phyloP scores from a whole-genome alignment of 1,140 invertebrate species.

The Trigoniulus corallinus region DNA sequence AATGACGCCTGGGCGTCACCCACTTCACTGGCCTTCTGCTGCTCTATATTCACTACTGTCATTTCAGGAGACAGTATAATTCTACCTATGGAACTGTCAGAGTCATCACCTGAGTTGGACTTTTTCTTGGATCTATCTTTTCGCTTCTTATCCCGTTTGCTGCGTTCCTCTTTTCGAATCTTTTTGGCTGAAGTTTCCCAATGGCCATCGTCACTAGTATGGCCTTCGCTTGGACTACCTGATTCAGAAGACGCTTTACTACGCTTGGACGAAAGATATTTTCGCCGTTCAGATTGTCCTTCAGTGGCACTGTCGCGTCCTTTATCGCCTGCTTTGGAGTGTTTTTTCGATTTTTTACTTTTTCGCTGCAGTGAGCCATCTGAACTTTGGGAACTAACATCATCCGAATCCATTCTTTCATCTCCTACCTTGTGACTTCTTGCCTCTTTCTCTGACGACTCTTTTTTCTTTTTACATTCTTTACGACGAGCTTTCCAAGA shows the following conservation, averaged over 20 bases:
- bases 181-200: neutral
- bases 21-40: too few relatives aligned
- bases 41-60: too few relatives aligned
- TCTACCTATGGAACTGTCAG: neutral
- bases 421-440: slow-evolving; percentile 18
- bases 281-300: neutral
- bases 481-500: slow-evolving; percentile 13
- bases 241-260: too few relatives aligned
- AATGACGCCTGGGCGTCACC: slow-evolving; percentile 18
- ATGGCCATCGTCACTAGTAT: neutral
- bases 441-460: slow-evolving; percentile 34
- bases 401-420: neutral
- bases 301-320: neutral
- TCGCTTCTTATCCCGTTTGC: neutral
- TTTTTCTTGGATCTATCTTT: neutral
- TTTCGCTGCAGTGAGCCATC: neutral
- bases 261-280: too few relatives aligned
- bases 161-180: neutral
- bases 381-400: neutral
- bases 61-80: too few relatives aligned
- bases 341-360: neutral
- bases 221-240: neutral
- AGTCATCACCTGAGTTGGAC: neutral
- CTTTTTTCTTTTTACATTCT: slow-evolving; percentile 21
- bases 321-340: neutral